A percentile compares a stretch with the other conserved stretches of the same genome.
These are phyloP conservation scores for Cyclophora punctaria DNA, from an alignment of 2,888 invertebrate species.

Conservation along the genomic window DNA sequence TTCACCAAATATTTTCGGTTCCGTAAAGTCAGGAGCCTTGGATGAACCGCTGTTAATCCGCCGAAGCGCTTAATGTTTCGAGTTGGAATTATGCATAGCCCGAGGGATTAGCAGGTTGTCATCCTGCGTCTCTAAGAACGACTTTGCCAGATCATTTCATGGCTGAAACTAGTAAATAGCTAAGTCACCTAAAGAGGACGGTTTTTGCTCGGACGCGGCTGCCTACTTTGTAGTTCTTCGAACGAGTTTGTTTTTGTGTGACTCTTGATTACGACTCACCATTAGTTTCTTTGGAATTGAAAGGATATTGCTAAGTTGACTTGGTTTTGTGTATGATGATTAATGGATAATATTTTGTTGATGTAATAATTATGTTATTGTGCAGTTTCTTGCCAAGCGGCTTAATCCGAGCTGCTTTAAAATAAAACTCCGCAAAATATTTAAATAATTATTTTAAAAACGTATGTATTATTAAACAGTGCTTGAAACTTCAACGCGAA, in stretches of 20 bases:
- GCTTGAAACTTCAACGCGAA: no score
- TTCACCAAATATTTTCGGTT: constrained; percentile 15
- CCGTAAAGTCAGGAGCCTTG: constrained; percentile 46
- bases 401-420: no score
- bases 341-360: no score
- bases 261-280: constrained; percentile 1
- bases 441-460: no score
- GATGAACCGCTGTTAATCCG: constrained; percentile 62
- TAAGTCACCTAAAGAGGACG: constrained; percentile 19
- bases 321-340: no score
- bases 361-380: no score
- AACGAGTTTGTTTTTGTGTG: constrained; percentile 9
- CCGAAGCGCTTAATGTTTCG: constrained; percentile 59
- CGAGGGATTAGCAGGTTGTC: constrained; percentile 63
- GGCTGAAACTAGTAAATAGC: constrained; percentile 41
- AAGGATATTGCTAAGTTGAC: no score
- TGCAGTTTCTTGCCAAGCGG: no score
- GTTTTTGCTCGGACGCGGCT: constrained; percentile 18
- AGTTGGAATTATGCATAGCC: constrained; percentile 67
- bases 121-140: constrained; percentile 48
- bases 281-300: constrained; percentile 3
- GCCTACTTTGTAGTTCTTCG: constrained; percentile 10
- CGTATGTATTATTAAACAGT: no score
- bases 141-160: constrained; percentile 52
- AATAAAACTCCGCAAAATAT: no score